Evolutionary conservation across 2,888 invertebrate species (phyloP).

Genomic region (Rugalucina vietnamica): DNA sequence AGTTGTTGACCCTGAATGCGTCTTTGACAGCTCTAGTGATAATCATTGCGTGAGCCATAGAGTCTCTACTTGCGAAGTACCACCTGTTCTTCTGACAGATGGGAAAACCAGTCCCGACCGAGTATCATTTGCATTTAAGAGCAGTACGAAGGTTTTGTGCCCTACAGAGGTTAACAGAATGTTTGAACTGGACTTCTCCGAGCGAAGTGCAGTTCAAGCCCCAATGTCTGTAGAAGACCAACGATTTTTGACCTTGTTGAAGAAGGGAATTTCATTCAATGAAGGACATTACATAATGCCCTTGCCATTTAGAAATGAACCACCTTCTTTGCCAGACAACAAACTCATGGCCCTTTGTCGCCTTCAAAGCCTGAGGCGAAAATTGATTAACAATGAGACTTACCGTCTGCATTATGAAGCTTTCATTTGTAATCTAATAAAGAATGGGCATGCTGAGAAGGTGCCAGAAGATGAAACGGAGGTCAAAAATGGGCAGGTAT

Average conservation of each 20-base stretch:
- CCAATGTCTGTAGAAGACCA: slow-evolving; percentile 6
- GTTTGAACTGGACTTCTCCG: slow-evolving; percentile 20
- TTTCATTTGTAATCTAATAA: slow-evolving; percentile 18
- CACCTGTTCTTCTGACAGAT: not conserved
- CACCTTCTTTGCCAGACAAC: slow-evolving; percentile 33
- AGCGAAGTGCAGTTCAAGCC: not conserved
- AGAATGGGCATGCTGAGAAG: slow-evolving; percentile 24
- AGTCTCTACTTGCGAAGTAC: not conserved
- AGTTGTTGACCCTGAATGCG: not conserved
- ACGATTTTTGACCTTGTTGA: slow-evolving; percentile 17
- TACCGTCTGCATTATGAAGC: slow-evolving; percentile 12
- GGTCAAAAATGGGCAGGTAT: slow-evolving; percentile 30
- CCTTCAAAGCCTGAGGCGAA: not conserved
- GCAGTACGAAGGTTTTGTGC: not conserved
- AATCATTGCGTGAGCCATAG: slow-evolving; percentile 12
- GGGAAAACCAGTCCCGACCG: not conserved
- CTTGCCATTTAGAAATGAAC: slow-evolving; percentile 35
- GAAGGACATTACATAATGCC: slow-evolving; percentile 40
- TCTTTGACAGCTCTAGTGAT: not conserved
- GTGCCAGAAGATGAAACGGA: slow-evolving; percentile 26
- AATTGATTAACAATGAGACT: not conserved
- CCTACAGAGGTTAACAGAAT: not conserved
- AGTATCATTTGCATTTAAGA: slow-evolving; percentile 13
- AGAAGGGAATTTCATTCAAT: not conserved
- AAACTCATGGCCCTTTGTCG: slow-evolving; percentile 20